These are phyloP conservation scores for Drosophila eugracilis DNA, from an alignment of 1,140 invertebrate genomes.

Conservation along the genomic window DNA sequence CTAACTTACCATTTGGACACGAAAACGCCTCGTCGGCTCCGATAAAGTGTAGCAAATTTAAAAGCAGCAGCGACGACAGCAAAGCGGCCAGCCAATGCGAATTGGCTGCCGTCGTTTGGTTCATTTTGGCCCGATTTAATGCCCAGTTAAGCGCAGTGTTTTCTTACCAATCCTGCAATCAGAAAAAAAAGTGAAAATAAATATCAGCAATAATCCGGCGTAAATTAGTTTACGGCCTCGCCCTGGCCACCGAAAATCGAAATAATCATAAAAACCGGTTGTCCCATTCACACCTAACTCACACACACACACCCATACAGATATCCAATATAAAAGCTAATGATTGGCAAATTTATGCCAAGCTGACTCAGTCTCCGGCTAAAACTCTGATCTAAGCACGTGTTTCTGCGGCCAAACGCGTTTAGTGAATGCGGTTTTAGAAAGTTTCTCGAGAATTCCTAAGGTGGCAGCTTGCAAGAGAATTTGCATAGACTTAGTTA, in stretches of 20 bases:
- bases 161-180: slow-evolving; percentile 36
- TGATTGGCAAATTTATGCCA: slow-evolving; percentile 61
- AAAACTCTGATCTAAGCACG: slow-evolving; percentile 52
- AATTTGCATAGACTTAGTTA: slow-evolving; percentile 51
- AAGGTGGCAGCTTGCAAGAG: slow-evolving; percentile 43
- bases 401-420: slow-evolving; percentile 58
- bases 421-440: slow-evolving; percentile 71
- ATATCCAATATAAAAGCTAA: slow-evolving; percentile 33
- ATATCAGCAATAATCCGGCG: slow-evolving; percentile 4
- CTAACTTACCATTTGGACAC: slow-evolving; percentile 75
- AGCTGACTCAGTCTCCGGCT: slow-evolving; percentile 40
- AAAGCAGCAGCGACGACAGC: slow-evolving; percentile 64
- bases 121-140: slow-evolving; percentile 72
- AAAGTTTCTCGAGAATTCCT: slow-evolving; percentile 54
- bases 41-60: slow-evolving; percentile 50
- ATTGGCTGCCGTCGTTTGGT: slow-evolving; percentile 77
- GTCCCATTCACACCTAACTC: slow-evolving; percentile 58
- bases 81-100: slow-evolving; percentile 78
- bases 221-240: slow-evolving; percentile 27
- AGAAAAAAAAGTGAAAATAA: slow-evolving; percentile 23
- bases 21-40: slow-evolving; percentile 76
- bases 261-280: slow-evolving; percentile 49
- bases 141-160: slow-evolving; percentile 58
- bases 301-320: slow-evolving; percentile 41
- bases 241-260: slow-evolving; percentile 16